Evolutionary conservation across 1,140 invertebrate species (phyloP).

Genomic region (Argopecten irradians): DNA sequence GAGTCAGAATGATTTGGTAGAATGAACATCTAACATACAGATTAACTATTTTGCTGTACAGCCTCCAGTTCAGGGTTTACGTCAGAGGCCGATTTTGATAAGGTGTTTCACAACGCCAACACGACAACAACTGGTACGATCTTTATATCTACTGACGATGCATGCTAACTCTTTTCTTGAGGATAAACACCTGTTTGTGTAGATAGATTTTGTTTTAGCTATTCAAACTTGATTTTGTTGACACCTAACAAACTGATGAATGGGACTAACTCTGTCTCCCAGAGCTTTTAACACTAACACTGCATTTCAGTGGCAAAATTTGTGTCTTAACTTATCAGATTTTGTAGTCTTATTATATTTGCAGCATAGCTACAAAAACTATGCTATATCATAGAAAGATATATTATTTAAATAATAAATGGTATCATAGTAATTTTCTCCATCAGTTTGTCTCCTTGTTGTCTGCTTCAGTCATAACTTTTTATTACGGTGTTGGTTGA

Average conservation of each 20-base stretch:
- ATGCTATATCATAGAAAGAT: neutral
- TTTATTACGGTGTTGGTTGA: neutral
- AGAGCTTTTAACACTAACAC: slow-evolving; percentile 4
- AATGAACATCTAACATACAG: neutral
- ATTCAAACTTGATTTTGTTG: neutral
- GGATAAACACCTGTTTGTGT: neutral
- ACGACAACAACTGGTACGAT: slow-evolving; percentile 54
- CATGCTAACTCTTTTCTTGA: neutral
- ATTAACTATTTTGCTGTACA: slow-evolving; percentile 13
- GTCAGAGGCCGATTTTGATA: slow-evolving; percentile 71
- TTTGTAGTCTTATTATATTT: neutral
- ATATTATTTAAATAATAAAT: neutral
- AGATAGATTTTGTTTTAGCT: slow-evolving; percentile 7
- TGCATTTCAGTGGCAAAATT: neutral
- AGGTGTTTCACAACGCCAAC: slow-evolving; percentile 66
- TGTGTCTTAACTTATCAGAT: neutral
- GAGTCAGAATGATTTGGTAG: neutral
- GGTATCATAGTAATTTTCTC: neutral
- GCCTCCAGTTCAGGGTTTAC: slow-evolving; percentile 56
- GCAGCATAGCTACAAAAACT: neutral
- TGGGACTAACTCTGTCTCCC: neutral
- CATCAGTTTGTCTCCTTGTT: neutral
- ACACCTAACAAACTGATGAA: slow-evolving; percentile 12
- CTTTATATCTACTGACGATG: neutral
- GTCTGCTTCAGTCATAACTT: neutral